Evolutionary conservation across 1,140 invertebrate species (phyloP).

Genomic region (Eubasilissa regina): DNA sequence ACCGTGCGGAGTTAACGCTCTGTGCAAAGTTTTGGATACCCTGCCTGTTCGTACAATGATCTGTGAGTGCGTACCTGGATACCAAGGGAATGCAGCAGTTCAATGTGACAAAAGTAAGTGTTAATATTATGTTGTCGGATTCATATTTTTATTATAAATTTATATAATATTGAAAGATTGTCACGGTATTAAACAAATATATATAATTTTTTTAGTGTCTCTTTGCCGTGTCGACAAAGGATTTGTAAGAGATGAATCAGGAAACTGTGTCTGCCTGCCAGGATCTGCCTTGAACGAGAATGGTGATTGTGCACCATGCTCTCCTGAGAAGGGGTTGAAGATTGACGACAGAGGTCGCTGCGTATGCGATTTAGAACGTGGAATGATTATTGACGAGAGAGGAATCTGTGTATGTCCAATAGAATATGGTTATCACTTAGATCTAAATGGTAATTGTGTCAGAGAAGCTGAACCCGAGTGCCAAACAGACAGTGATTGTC

Average conservation of each 20-base stretch:
- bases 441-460: constrained; percentile 78
- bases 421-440: constrained; percentile 80
- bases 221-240: constrained; percentile 82
- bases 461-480: constrained; percentile 76
- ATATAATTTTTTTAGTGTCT: constrained; percentile 69
- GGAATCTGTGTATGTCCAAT: constrained; percentile 85
- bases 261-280: constrained; percentile 83
- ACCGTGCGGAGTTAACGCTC: constrained; percentile 87
- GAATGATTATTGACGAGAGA: constrained; percentile 81
- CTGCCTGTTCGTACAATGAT: constrained; percentile 89
- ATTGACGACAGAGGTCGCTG: constrained; percentile 85
- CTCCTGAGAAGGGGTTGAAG: constrained; percentile 79
- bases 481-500: constrained; percentile 82
- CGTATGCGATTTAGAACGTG: constrained; percentile 84
- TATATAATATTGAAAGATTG: constrained; percentile 10
- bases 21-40: constrained; percentile 87
- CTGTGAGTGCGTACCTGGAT: constrained; percentile 89
- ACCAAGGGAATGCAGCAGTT: constrained; percentile 85
- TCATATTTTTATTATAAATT: constrained; percentile 34
- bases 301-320: constrained; percentile 84
- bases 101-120: constrained; percentile 81
- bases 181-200: too few species aligned
- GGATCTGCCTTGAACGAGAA: constrained; percentile 83
- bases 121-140: not conserved
- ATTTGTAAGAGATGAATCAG: constrained; percentile 78